Conservation (phyloP, 1,140 invertebrate species). For the Hylaeus anthracinus region DNA sequence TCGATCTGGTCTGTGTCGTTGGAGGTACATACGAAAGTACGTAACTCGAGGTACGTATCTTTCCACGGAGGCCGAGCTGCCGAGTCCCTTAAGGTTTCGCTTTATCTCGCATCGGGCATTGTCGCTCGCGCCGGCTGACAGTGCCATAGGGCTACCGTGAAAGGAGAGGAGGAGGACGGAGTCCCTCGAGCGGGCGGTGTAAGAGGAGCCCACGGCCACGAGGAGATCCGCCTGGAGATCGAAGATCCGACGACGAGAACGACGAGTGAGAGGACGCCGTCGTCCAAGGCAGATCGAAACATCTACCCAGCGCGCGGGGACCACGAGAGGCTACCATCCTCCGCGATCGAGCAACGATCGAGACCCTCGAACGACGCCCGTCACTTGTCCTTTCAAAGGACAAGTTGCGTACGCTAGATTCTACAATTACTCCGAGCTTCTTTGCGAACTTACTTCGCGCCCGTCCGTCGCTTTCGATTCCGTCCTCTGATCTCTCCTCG, state of each 20-base stretch:
- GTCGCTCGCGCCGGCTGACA: constrained; percentile 77
- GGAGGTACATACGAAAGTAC: constrained; percentile 25
- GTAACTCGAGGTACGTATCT: constrained; percentile 51
- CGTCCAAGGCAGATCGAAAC: constrained; percentile 54
- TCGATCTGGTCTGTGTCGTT: constrained; percentile 51
- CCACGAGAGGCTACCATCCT: constrained; percentile 37
- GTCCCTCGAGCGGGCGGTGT: neutral
- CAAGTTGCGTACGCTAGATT: constrained; percentile 78
- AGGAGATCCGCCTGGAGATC: constrained; percentile 58
- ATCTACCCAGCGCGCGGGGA: constrained; percentile 26
- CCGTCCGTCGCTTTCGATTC: neutral
- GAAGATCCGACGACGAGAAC: constrained; percentile 63
- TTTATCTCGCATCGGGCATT: constrained; percentile 79
- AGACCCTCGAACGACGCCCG: constrained; percentile 64
- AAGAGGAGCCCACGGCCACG: constrained; percentile 8
- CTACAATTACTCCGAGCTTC: constrained; percentile 77
- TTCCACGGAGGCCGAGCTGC: constrained; percentile 24
- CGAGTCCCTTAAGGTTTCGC: constrained; percentile 59
- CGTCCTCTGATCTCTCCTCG: neutral
- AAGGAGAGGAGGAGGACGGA: constrained; percentile 16
- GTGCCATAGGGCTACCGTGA: constrained; percentile 59
- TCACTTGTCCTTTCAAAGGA: constrained; percentile 69
- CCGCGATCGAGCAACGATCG: constrained; percentile 58
- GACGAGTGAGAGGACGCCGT: constrained; percentile 53
- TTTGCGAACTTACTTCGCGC: constrained; percentile 75